A percentile compares a stretch with the other conserved stretches of the same genome.
Evolutionary conservation across 2,113 vertebrate species (phyloP).

Genomic region (Dromas ardeola): DNA sequence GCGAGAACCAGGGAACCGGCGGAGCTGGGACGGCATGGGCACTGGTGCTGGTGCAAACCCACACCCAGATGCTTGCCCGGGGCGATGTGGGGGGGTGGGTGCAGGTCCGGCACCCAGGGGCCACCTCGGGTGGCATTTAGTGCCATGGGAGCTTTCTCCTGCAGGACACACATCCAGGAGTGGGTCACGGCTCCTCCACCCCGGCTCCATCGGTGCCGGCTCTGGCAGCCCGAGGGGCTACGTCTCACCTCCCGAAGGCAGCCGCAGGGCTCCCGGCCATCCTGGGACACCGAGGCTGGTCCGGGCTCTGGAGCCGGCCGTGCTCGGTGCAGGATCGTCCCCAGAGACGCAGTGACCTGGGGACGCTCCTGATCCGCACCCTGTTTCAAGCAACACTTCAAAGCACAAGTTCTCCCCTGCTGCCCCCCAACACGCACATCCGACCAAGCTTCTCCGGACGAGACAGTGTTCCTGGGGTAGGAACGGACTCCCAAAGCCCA

Average conservation of each 20-base stretch:
- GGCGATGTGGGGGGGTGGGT: accelerated
- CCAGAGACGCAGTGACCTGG: neutral
- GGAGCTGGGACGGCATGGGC: neutral
- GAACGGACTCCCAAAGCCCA: neutral
- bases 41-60: neutral
- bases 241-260: neutral
- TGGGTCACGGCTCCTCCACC: no score
- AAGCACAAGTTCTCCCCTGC: neutral
- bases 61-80: neutral
- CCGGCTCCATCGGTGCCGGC: neutral
- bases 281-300: accelerated
- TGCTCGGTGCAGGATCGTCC: neutral
- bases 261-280: no score
- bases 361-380: neutral
- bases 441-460: neutral
- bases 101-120: neutral
- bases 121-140: neutral
- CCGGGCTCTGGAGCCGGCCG: neutral
- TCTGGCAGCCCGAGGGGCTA: neutral
- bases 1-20: neutral
- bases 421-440: neutral
- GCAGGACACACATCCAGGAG: neutral
- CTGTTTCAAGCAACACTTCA: neutral
- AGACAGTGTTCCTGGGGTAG: neutral
- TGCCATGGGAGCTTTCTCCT: neutral